phyloP scores from a whole-genome alignment of 35 echinoderm and acorn worm genomes.

The Ophiothrix spiculata region DNA sequence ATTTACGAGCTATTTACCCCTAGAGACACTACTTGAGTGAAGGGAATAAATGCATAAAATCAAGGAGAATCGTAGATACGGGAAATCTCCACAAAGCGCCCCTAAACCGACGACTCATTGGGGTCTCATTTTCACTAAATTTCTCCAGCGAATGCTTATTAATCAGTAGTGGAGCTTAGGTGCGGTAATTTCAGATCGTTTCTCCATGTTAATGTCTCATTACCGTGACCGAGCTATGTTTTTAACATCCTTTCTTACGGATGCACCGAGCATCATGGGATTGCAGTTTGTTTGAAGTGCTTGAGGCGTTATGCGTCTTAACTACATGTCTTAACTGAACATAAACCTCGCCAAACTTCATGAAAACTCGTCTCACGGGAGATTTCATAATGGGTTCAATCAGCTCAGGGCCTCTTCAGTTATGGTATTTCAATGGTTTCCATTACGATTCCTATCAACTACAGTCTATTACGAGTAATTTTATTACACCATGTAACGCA shows the following conservation, averaged over 20 bases:
- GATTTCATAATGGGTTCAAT: neutral
- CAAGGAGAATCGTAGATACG: neutral
- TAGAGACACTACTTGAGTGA: neutral
- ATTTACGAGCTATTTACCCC: slow-evolving; percentile 4
- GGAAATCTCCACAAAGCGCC: slow-evolving; percentile 8
- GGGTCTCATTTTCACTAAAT: neutral
- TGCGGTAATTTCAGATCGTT: neutral
- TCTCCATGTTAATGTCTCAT: slow-evolving; percentile 5
- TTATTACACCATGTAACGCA: neutral
- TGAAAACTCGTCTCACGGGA: slow-evolving; percentile 11
- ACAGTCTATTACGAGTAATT: neutral
- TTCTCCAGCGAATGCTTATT: neutral
- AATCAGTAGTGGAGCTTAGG: neutral
- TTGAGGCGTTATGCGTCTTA: slow-evolving; percentile 11
- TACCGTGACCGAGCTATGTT: neutral
- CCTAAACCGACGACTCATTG: slow-evolving; percentile 8
- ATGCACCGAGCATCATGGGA: neutral
- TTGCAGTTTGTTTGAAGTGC: neutral
- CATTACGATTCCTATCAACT: neutral
- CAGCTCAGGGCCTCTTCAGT: slow-evolving; percentile 6
- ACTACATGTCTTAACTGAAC: slow-evolving; percentile 9
- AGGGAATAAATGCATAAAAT: slow-evolving; percentile 5
- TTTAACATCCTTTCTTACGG: neutral
- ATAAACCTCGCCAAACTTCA: slow-evolving; percentile 1
- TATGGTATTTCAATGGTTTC: slow-evolving; percentile 11